Evolutionary conservation across 1,140 invertebrate genomes (phyloP).

Genomic region (Hypsibius dujardini): DNA sequence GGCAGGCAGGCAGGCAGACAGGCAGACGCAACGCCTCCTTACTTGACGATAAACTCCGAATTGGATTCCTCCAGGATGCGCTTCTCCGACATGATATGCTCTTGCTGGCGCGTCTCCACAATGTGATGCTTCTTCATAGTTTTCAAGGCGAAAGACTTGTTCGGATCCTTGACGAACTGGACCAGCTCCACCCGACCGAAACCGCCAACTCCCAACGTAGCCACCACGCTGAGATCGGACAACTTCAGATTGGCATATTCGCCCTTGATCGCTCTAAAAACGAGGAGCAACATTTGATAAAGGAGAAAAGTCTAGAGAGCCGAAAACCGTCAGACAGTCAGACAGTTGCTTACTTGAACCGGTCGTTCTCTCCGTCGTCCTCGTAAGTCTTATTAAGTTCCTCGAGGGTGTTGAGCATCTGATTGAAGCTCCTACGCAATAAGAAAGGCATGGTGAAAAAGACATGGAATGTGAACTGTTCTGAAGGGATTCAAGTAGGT

Average conservation of each 20-base stretch:
- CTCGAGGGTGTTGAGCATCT: constrained; percentile 1
- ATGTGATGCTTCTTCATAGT: constrained; percentile 98
- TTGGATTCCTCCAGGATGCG: constrained; percentile 94
- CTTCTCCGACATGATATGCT: constrained; percentile 98
- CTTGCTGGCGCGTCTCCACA: constrained; percentile 90
- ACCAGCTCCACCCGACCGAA: constrained; percentile 93
- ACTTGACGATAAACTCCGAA: constrained; percentile 87
- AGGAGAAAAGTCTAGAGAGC: too few relatives aligned
- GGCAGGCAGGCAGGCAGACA: too few relatives aligned
- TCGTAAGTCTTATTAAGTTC: neutral
- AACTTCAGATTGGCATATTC: constrained; percentile 66
- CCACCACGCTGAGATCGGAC: constrained; percentile 65
- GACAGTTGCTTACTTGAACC: neutral
- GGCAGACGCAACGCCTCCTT: too few relatives aligned
- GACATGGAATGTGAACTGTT: constrained; percentile 17
- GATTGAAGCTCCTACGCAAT: constrained; percentile 12
- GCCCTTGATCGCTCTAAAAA: too few relatives aligned
- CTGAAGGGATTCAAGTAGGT: too few relatives aligned
- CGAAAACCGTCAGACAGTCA: too few relatives aligned
- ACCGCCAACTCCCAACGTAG: constrained; percentile 85
- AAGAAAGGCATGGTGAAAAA: neutral
- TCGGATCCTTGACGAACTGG: constrained; percentile 54
- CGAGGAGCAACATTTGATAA: too few relatives aligned
- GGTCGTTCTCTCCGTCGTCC: neutral
- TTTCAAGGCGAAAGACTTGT: constrained; percentile 82